Percentiles rank a stretch among this genome's conserved stretches.
phyloP scores from a whole-genome alignment of 2,797 vertebrate species.

The Sebastes aleutianus region DNA sequence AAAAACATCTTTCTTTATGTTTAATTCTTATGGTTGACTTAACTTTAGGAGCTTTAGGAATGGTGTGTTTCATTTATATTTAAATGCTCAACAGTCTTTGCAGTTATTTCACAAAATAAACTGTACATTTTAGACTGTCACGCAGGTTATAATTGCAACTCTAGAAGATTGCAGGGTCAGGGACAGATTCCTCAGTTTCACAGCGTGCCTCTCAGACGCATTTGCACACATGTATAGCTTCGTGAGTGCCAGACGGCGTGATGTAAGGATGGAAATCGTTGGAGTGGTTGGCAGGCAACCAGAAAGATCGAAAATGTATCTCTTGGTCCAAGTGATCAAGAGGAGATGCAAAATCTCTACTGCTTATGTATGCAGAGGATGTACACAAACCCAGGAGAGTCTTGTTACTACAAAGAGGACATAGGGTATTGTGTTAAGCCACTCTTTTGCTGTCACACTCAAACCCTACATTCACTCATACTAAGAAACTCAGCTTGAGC shows the following conservation, averaged over 20 bases:
- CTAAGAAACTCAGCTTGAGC: not conserved
- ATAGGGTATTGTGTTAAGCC: not conserved
- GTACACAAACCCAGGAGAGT: not conserved
- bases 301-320: not conserved
- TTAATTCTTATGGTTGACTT: not conserved
- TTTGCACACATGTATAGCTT: not conserved
- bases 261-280: not conserved
- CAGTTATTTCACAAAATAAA: not conserved
- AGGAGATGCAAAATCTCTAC: not conserved
- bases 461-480: not conserved
- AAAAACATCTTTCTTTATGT: not conserved
- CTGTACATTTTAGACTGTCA: not conserved
- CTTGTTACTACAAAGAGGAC: not conserved
- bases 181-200: not conserved
- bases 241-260: not conserved
- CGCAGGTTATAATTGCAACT: not conserved
- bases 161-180: not conserved
- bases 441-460: not conserved
- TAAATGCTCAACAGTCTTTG: not conserved
- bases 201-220: not conserved
- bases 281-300: not conserved
- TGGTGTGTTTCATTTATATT: not conserved
- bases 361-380: not conserved
- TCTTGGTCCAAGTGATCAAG: not conserved
- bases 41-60: not conserved